Conservation (phyloP, 2,888 invertebrate species). For the Tipula lateralis region DNA sequence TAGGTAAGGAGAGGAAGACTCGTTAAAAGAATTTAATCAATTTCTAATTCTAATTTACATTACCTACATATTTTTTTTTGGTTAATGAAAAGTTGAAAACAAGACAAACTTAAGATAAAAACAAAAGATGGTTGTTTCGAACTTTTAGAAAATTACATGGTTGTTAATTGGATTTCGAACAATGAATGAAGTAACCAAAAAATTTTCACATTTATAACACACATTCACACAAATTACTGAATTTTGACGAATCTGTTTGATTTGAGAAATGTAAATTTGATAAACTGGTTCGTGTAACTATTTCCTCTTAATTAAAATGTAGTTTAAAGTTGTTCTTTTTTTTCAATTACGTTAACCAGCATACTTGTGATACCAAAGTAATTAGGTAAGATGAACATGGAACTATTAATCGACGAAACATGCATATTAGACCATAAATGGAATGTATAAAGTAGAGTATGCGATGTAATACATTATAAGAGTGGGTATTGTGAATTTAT, state of each 20-base stretch:
- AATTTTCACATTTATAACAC: not conserved
- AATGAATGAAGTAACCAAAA: not conserved
- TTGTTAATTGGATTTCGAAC: not conserved
- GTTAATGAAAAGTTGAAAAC: not conserved
- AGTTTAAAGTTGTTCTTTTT: not conserved
- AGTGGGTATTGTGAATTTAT: not conserved
- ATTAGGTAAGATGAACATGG: not conserved
- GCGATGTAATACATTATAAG: not conserved
- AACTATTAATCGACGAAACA: not conserved
- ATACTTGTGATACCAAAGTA: not conserved
- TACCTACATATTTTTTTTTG: not conserved
- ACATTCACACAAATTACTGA: not conserved
- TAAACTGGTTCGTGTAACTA: not conserved
- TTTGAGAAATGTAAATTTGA: not conserved
- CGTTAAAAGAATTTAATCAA: not conserved
- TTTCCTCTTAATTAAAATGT: conserved; percentile 1
- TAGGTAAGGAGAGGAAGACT: not conserved
- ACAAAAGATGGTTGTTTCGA: not conserved
- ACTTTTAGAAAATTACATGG: not conserved
- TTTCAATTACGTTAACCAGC: not conserved
- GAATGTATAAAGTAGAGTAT: not conserved
- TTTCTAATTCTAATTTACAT: conserved; percentile 2
- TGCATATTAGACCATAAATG: not conserved
- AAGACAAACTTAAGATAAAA: not conserved
- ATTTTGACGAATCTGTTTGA: not conserved